Conservation (phyloP, 2,888 invertebrate species). For the Pediacus dermestoides region DNA sequence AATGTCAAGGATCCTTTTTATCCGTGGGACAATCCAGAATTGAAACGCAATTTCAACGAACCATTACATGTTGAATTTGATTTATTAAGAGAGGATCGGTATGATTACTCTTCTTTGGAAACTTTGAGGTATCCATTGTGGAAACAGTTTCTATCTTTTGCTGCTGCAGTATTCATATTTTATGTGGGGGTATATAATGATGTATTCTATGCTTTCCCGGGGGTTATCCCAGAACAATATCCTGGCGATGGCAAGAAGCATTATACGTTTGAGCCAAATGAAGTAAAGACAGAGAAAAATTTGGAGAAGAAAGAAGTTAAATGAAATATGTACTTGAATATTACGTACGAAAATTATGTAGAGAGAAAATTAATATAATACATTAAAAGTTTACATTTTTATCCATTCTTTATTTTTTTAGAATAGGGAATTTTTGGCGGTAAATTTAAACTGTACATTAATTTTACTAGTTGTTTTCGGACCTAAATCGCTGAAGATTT, state of each 20-base stretch:
- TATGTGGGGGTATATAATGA: slow-evolving; percentile 57
- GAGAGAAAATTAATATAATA: too few relatives aligned
- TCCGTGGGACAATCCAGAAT: slow-evolving; percentile 78
- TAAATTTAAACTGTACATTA: too few relatives aligned
- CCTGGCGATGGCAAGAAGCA: slow-evolving; percentile 58
- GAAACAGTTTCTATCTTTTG: slow-evolving; percentile 54
- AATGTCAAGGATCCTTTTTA: slow-evolving; percentile 76
- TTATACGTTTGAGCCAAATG: slow-evolving; percentile 62
- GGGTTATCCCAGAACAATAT: slow-evolving; percentile 63
- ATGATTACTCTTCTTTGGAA: slow-evolving; percentile 56
- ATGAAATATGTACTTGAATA: too few relatives aligned
- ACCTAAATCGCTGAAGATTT: too few relatives aligned
- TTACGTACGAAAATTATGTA: too few relatives aligned
- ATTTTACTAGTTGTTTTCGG: too few relatives aligned
- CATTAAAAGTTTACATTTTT: too few relatives aligned
- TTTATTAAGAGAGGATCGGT: slow-evolving; percentile 69
- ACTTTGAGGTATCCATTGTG: slow-evolving; percentile 53
- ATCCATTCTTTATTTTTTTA: too few relatives aligned
- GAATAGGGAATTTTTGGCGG: too few relatives aligned
- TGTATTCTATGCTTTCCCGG: slow-evolving; percentile 61
- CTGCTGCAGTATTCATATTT: slow-evolving; percentile 50
- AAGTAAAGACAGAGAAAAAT: too few relatives aligned
- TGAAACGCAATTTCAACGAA: slow-evolving; percentile 82
- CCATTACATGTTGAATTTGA: slow-evolving; percentile 70
- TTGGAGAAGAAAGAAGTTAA: too few relatives aligned